Percentiles rank a stretch among this genome's conserved stretches.
These are phyloP conservation scores for Xenus cinereus DNA, from an alignment of 2,113 vertebrate genomes.

Conservation along the genomic window DNA sequence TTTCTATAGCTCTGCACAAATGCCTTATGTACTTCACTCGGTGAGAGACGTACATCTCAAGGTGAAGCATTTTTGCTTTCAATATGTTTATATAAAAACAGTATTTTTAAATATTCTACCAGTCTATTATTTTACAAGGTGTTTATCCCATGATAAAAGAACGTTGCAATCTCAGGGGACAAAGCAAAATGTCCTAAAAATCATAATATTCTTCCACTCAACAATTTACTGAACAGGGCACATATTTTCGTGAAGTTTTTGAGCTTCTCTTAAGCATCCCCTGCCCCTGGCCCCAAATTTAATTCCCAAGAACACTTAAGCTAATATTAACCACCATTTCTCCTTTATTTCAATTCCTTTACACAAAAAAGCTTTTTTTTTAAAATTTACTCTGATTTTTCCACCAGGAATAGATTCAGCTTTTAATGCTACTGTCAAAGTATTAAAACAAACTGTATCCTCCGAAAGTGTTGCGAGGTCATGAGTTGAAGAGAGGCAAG, in stretches of 20 bases:
- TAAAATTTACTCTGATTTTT: neutral
- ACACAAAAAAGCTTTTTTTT: neutral
- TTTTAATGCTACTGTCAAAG: neutral
- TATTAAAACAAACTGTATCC: neutral
- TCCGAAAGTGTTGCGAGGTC: neutral
- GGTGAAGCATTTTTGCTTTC: neutral
- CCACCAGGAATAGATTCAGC: neutral
- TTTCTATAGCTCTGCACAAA: neutral
- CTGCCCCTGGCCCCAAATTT: neutral
- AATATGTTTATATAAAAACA: neutral
- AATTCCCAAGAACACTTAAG: neutral
- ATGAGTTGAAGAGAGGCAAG: neutral
- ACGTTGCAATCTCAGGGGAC: neutral
- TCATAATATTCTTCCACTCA: neutral
- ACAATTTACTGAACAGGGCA: neutral
- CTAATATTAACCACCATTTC: neutral
- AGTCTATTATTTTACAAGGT: neutral
- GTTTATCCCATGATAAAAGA: neutral
- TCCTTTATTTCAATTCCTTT: neutral
- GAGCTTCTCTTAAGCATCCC: neutral
- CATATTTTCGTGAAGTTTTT: neutral
- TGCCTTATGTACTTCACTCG: neutral
- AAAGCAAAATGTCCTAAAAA: neutral
- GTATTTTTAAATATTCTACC: neutral
- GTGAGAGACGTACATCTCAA: neutral